Conservation (phyloP, 2,888 invertebrate species). For the Mesorhabditis spiculigera region DNA sequence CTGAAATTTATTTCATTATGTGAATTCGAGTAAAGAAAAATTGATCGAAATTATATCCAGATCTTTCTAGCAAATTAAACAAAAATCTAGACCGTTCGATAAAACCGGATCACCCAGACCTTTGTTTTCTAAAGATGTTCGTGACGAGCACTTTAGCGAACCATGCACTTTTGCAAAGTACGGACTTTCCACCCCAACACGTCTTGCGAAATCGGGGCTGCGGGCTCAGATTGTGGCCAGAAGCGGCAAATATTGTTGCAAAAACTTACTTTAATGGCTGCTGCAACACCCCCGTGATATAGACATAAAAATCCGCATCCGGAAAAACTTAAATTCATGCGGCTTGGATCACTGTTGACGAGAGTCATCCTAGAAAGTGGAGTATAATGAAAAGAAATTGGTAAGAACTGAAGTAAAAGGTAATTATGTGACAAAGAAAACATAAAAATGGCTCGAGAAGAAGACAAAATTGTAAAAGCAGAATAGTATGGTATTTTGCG, state of each 20-base stretch:
- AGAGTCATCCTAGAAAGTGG: not conserved
- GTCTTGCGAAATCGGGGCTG: too few species aligned
- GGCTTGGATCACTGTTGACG: slow-evolving; percentile 1
- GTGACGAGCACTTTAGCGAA: too few species aligned
- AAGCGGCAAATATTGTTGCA: too few species aligned
- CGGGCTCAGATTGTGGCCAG: too few species aligned
- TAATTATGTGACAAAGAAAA: not conserved
- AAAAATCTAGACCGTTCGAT: not conserved
- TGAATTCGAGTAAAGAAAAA: not conserved
- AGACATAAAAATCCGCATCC: slow-evolving; percentile 99
- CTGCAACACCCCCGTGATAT: slow-evolving; percentile 97
- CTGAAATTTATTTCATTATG: slow-evolving; percentile 8
- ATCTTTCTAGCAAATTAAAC: not conserved
- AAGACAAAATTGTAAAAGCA: not conserved
- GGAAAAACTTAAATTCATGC: slow-evolving; percentile 77
- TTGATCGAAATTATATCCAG: not conserved
- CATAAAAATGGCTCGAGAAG: slow-evolving; percentile 1
- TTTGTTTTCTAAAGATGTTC: too few species aligned
- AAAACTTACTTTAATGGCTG: slow-evolving; percentile 76
- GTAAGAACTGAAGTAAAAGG: too few species aligned
- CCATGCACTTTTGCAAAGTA: too few species aligned
- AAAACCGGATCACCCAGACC: too few species aligned
- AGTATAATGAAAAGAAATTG: not conserved
- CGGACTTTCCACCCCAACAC: too few species aligned
- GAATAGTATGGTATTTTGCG: too few species aligned